phyloP scores from a whole-genome alignment of 1,140 invertebrate species.

The Harlomillsia oculata region DNA sequence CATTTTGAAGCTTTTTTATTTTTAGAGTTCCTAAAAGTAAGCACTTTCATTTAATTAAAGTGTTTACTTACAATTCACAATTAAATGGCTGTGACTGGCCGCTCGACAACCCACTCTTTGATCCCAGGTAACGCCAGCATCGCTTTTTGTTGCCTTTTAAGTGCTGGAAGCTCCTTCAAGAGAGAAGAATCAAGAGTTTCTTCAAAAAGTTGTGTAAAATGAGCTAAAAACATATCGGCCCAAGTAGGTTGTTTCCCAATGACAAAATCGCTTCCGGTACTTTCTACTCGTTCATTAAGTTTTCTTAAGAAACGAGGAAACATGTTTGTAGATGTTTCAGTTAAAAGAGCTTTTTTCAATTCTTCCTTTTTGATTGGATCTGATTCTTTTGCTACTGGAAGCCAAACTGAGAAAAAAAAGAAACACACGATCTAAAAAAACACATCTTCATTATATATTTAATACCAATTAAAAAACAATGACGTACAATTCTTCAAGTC shows the following conservation, averaged over 20 bases:
- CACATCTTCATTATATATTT: neutral
- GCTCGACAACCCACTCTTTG: slow-evolving; percentile 55
- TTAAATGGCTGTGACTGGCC: slow-evolving; percentile 45
- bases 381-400: neutral
- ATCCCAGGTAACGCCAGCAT: slow-evolving; percentile 49
- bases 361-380: slow-evolving; percentile 8
- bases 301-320: slow-evolving; percentile 14
- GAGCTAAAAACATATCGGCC: slow-evolving; percentile 8
- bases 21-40: too few species aligned
- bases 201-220: neutral
- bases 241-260: slow-evolving; percentile 13
- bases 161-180: slow-evolving; percentile 48
- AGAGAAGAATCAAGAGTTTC: slow-evolving; percentile 43
- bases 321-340: too few species aligned
- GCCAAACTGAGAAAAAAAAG: neutral
- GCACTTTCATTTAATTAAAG: neutral
- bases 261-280: slow-evolving; percentile 4
- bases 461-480: neutral
- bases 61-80: too few species aligned
- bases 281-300: slow-evolving; percentile 10
- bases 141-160: slow-evolving; percentile 47
- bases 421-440: neutral
- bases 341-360: neutral
- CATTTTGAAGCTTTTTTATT: too few species aligned
- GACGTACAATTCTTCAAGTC: slow-evolving; percentile 37